Conservation (phyloP, 1,140 invertebrate species). For the Ips typographus region DNA sequence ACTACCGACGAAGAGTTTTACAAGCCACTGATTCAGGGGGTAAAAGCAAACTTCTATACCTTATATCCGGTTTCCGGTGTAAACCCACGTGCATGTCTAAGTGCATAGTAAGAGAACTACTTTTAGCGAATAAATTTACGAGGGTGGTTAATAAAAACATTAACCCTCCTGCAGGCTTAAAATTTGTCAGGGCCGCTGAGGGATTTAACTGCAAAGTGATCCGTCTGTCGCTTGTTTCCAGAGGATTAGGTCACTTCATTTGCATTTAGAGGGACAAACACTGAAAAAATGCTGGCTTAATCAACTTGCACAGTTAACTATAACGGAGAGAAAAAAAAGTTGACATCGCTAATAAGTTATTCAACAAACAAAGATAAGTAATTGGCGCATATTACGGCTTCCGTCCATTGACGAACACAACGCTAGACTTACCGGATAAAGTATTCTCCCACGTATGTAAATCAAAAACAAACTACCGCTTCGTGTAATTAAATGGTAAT, state of each 20-base stretch:
- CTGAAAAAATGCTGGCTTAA: no score
- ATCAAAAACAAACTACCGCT: slow-evolving; percentile 15
- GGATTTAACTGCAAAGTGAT: no score
- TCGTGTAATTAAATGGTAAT: slow-evolving; percentile 21
- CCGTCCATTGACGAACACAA: slow-evolving; percentile 11
- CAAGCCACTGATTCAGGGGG: slow-evolving; percentile 22
- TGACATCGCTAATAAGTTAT: slow-evolving; percentile 7
- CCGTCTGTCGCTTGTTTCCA: no score
- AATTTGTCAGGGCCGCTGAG: background rate
- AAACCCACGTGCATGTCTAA: slow-evolving; percentile 30
- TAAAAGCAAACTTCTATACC: slow-evolving; percentile 34
- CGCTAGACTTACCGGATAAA: slow-evolving; percentile 22
- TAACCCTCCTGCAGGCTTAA: slow-evolving; percentile 11
- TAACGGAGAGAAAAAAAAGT: slow-evolving; percentile 13
- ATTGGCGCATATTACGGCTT: slow-evolving; percentile 18
- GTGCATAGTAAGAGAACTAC: no score
- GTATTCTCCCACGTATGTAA: slow-evolving; percentile 23
- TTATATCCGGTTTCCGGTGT: slow-evolving; percentile 36
- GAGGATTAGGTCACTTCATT: background rate
- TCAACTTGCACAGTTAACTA: background rate
- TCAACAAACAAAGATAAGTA: slow-evolving; percentile 16
- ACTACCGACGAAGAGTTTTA: slow-evolving; percentile 27
- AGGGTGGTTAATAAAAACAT: no score
- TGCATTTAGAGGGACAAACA: background rate
- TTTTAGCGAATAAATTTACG: no score